Evolutionary conservation across 2,113 vertebrate genomes (phyloP), one percentile per base, ranked within the genome.

Genomic region (Heterocephalus glaber): DNA sequence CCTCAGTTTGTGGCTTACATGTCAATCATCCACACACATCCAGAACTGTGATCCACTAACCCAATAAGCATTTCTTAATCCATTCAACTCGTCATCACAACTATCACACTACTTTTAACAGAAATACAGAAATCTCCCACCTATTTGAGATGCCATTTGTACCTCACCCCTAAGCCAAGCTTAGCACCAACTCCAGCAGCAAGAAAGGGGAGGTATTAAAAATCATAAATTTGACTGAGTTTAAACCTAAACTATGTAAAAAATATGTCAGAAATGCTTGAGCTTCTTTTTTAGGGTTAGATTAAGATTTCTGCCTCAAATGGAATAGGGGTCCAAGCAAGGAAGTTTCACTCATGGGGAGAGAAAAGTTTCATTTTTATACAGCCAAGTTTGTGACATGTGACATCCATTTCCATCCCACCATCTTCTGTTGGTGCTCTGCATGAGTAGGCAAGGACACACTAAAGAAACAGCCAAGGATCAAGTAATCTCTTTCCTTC

Each of bases 231-330:
- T 54, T 77, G 35, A 74, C 47, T 44, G n/a, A 54, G 7, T 44
- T 83, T 61, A 83, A 83, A 94, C 24, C 30, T 93, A 60, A 95
- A 77, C 81, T 54, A 2, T 63, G 26, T 58, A 47, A 92, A 61
- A 65, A 94, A 96, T 85, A 68, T 68, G 33, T 38, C 66, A 68
- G 30, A 86, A 86, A 26, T 54, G 6, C 16, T 28, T 81, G 33
- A 70, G 26, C 60, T 63, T 70, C 90, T 52, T 68, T 79, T 65
- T 70, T 76, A 19, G 63, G 9, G 35, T 63, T 68, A 11, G 4
- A 56, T 61, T 87, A 83, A 68, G 93, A 68, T 90, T 89, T 96
- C 47, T 92, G 38, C 26, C 35, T 94, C n/a, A 92, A 24, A 86
- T 0, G 61, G 35, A 56, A 89, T 4, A 81, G 8, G 11, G 0